Base-by-base conservation (phyloP, 2,888 invertebrate genomes). In the Resseliella maxima region DNA sequence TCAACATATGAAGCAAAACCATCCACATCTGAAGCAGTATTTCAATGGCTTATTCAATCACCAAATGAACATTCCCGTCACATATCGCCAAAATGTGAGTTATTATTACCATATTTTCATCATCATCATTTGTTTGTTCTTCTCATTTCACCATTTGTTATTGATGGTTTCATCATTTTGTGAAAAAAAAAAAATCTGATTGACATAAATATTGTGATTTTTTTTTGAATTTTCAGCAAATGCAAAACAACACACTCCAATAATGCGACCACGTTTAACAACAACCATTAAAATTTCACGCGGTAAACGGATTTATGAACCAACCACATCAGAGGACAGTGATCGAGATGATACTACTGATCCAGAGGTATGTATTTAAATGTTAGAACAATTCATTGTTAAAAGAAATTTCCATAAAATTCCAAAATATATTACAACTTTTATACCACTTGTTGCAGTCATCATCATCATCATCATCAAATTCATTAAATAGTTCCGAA, bases 271-370 rank as follows among this genome's bases (percentile, higher is more conserved):
- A 24, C 72, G 72, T 35, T 31, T 72, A 12, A 72, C 72, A 2
- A 72, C 72, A 31, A 72, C 72, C 35, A 83, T 38, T n/a, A 83
- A 83, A 83, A 83, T 83, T 15, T 83, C 38, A 24, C 83, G 83
- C 12, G 83, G 85, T 2, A 85, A 45, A 31, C 85, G 31, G 0
- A 85, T 85, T 27, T 85, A 45, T 27, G 85, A 85, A 31, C 46
- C 85, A 27, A 0, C 45, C 0, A 27, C 85, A 15, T 41, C 41
- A 10, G 38, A 45, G 1, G 72, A 72, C 41, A 41, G 38, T 12
- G 83, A 81, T 36, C 5, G 21, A 36, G 85, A 85, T 45, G 85
- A 27, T 3, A 27, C 3, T 5, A 38, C 85, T 27, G 45, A 41
- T 27, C 31, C 85, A 27, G 83, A 83, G 6, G 85, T 85, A 45